phyloP scores from a whole-genome alignment of 2,888 invertebrate genomes.

The Drosophila cognata region DNA sequence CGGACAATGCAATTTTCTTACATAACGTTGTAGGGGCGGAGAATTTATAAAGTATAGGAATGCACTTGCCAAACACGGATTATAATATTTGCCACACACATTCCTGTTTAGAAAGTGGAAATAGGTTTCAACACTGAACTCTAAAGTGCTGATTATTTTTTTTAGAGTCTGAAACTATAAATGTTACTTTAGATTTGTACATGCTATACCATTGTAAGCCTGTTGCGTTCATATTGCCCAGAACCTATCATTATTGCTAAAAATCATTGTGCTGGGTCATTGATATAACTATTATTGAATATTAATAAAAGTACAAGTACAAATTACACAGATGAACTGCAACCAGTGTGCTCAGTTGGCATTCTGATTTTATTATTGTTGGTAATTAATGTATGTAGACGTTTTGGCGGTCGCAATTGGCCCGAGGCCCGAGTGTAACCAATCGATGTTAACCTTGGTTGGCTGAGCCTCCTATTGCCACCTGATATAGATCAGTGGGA shows the following conservation, averaged over 20 bases:
- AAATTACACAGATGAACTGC: slow-evolving; percentile 13
- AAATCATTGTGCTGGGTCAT: slow-evolving; percentile 28
- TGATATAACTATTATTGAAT: slow-evolving; percentile 13
- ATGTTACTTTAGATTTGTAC: neutral
- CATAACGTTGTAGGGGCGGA: neutral
- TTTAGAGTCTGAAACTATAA: neutral
- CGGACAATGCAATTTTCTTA: neutral
- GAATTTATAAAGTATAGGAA: neutral
- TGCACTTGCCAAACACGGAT: neutral
- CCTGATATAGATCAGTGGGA: slow-evolving; percentile 72
- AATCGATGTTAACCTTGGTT: slow-evolving; percentile 66
- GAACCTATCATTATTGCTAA: slow-evolving; percentile 18
- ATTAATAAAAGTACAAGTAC: slow-evolving; percentile 24
- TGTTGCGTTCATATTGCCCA: slow-evolving; percentile 6
- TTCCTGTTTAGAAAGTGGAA: neutral
- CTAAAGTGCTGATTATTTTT: neutral
- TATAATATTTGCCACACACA: neutral
- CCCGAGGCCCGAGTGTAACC: slow-evolving; percentile 59
- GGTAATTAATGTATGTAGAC: slow-evolving; percentile 76
- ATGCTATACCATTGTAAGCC: neutral
- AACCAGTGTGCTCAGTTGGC: slow-evolving; percentile 60
- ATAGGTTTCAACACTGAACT: neutral
- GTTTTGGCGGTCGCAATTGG: slow-evolving; percentile 68
- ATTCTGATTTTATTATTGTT: slow-evolving; percentile 51
- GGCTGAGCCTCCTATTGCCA: slow-evolving; percentile 30